Conservation (phyloP, 2,113 vertebrate genomes). For the Upupa epops region DNA sequence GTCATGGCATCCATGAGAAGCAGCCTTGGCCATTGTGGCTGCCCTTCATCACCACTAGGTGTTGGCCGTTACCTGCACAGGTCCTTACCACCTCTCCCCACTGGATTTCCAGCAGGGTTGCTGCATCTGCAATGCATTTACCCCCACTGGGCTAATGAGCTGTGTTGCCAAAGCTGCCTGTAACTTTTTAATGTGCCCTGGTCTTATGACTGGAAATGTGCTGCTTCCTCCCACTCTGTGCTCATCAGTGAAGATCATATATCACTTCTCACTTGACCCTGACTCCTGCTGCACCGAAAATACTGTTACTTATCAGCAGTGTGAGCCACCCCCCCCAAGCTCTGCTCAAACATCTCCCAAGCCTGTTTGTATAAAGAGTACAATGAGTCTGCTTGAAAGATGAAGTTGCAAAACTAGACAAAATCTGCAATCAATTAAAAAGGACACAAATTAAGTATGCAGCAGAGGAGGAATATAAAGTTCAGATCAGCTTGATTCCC, state of each 20-base stretch:
- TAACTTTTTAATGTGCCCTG: not conserved
- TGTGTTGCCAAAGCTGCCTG: not conserved
- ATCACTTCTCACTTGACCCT: not conserved
- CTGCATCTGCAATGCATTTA: not conserved
- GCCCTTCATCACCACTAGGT: not conserved
- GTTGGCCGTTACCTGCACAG: not conserved
- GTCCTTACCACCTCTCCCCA: not conserved
- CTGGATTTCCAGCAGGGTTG: not conserved
- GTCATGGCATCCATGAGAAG: not conserved
- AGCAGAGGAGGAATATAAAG: not conserved
- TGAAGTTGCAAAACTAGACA: not conserved
- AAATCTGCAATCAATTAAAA: slow-evolving; percentile 38
- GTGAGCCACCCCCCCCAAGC: not conserved
- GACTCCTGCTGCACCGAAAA: not conserved
- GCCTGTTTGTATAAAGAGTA: not conserved
- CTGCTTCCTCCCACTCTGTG: not conserved
- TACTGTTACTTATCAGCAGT: not conserved
- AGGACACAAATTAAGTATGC: not conserved
- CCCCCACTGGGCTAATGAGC: not conserved
- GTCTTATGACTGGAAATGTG: not conserved
- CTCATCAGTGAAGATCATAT: not conserved
- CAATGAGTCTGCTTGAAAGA: not conserved
- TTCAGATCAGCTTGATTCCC: slow-evolving; percentile 36
- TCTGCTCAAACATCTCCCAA: not conserved
- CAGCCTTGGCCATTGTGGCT: accelerated